Evolutionary conservation across 2,888 invertebrate species (phyloP), one percentile per base, ranked within the genome.

Genomic region (Pheosia tremula): DNA sequence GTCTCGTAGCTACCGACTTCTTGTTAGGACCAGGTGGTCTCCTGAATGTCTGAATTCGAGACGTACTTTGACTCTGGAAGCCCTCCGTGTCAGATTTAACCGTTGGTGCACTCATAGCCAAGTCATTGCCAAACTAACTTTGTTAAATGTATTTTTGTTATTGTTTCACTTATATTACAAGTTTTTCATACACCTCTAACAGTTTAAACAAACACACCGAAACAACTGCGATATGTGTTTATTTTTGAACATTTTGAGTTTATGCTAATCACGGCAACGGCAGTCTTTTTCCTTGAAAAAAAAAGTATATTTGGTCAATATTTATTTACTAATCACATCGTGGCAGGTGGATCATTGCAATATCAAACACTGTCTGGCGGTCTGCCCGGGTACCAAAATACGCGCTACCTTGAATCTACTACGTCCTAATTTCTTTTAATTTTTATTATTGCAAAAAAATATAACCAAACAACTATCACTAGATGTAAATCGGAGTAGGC

Each of bases 361-460:
- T 64, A 76, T 74, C 71, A 78, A 80, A 78, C 79, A 74, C 63
- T 57, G 69, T 79, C 75, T 92, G 93, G 93, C 92, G 69, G 61
- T 67, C 64, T 87, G 91, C 93, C 93, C 87, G 82, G 68, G 68
- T 83, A 90, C 89, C 74, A 76, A 84, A 91, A 91, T 92, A 90
- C 83, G 71, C 81, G 81, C 79, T 78, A 79, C 87, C 88, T 88
- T 87, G 86, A 83, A 80, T 81, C 74, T 72, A 71, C 65, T 69
- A 74, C 73, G 79, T 72, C 67, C 71, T 75, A 78, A 70, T 75
- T 74, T 57, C 56, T 49, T 55, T 61, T 24, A 24, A 9, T 56
- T 13, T 38, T 58, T 56, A 47, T 57, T 41, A 57, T 52, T 13
- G 37, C 0, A 49, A 47, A 39, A 37, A 9, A 13, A 39, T 53